Evolutionary conservation across 2,888 invertebrate genomes (phyloP).

Genomic region (Anoncus sp.): DNA sequence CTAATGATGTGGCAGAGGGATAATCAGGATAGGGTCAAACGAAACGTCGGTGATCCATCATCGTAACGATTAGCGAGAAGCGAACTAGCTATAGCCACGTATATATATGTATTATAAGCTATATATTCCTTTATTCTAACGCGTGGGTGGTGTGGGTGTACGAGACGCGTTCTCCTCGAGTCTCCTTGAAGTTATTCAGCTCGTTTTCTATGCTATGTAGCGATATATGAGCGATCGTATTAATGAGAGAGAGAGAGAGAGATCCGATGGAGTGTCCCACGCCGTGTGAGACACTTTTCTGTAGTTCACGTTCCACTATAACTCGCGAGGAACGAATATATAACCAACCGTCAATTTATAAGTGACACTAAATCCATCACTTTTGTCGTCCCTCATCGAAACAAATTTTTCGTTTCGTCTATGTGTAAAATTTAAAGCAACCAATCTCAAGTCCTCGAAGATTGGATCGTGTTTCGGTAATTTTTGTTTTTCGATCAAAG

Average conservation of each 20-base stretch:
- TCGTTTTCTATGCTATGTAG: conserved; percentile 66
- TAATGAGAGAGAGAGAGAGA: conserved; percentile 67
- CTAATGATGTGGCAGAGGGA: conserved; percentile 59
- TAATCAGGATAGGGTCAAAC: conserved; percentile 64
- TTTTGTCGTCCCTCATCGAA: not conserved
- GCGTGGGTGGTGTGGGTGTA: conserved; percentile 78
- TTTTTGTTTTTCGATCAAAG: not conserved
- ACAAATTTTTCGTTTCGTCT: not conserved
- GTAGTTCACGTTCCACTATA: conserved; percentile 62
- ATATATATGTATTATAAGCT: not conserved
- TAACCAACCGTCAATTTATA: conserved; percentile 36
- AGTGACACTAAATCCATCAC: conserved; percentile 47
- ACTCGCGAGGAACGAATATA: conserved; percentile 12
- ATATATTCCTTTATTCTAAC: conserved; percentile 65
- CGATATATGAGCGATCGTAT: conserved; percentile 68
- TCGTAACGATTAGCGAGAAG: conserved; percentile 76
- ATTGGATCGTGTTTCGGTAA: not conserved
- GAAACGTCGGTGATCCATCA: conserved; percentile 74
- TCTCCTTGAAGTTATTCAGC: conserved; percentile 44
- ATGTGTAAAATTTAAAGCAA: not conserved
- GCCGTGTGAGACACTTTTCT: conserved; percentile 64
- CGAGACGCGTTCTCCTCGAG: conserved; percentile 61
- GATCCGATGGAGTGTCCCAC: conserved; percentile 36
- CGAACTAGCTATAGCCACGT: conserved; percentile 7
- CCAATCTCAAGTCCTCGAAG: not conserved